Evolutionary conservation across 1,140 invertebrate species (phyloP), one percentile per base, ranked within the genome.

Genomic region (Drosophila mayri): DNA sequence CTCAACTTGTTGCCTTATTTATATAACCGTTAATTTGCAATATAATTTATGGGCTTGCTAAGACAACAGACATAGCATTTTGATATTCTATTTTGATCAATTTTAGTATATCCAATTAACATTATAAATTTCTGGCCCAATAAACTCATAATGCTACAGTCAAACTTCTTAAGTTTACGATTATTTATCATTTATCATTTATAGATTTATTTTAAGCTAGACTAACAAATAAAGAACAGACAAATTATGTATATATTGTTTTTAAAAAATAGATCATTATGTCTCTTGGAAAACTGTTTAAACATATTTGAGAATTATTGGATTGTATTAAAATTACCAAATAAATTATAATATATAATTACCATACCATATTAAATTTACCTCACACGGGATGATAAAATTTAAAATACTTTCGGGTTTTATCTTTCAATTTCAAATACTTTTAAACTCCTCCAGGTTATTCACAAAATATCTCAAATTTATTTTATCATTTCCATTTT

Each of bases 1-100:
- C 30, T 47, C 22, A 49, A 72, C 66, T 22, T 12, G 30, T 41
- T 70, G 12, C 3, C n/a, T 47, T 35, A 58, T 58, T 44, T 32
- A 44, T 18, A 25, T 47, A 25, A 70, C 67, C 67, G 67, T 70
- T 70, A 18, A 46, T 57, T 4, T n/a, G 41, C 18, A 14, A 46
- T 25, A 22, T 22, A 37, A 16, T 22, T 38, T 18, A 44, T 38
- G 30, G 32, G 20, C 22, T 30, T 22, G 11, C 3, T 18, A 18
- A 22, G 37, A 37, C 18, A 54, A 67, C 40, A 38, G 20, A 49
- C n/a, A 32, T 44, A 32, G 9, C 8, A 8, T 22, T 32, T 37
- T 25, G 47, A 30, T 1, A 22, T 66, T 70, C 11, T 32, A 18
- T 38, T 55, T 38, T 30, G 18, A 54, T 30, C 12, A 8, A 28